Evolutionary conservation across 2,888 invertebrate species (phyloP).

Genomic region (Zele albiditarsus): DNA sequence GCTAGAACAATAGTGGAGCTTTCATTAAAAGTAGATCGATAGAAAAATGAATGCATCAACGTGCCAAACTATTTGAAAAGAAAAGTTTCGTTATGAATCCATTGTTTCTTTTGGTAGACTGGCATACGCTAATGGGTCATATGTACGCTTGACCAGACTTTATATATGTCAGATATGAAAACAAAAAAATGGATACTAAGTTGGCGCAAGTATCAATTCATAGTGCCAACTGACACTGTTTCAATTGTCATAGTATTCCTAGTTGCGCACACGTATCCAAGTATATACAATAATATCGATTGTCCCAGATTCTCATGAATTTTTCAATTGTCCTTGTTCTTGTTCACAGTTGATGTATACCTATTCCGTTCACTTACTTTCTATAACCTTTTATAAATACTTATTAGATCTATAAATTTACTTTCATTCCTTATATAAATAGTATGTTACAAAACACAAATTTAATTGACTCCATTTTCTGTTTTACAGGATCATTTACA

Average conservation of each 20-base stretch:
- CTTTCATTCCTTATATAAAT: too few species aligned
- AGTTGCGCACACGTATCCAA: neutral
- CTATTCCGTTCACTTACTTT: neutral
- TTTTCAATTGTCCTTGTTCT: slow-evolving; percentile 15
- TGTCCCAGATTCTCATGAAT: neutral
- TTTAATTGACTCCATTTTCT: slow-evolving; percentile 30
- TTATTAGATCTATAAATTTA: neutral
- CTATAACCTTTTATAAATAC: neutral
- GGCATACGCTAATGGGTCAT: too few species aligned
- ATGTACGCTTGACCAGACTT: too few species aligned
- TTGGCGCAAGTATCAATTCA: neutral
- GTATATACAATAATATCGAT: neutral
- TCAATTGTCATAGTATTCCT: neutral
- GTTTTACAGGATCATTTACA: slow-evolving; percentile 74
- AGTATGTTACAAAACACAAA: too few species aligned
- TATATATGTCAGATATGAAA: too few species aligned
- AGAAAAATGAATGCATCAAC: too few species aligned
- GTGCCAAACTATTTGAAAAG: too few species aligned
- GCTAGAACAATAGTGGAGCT: too few species aligned
- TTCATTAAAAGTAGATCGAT: too few species aligned
- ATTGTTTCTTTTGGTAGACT: too few species aligned
- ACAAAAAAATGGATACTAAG: neutral
- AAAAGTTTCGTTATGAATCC: too few species aligned
- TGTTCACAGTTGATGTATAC: neutral
- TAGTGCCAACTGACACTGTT: neutral